Base-by-base conservation (phyloP, 1,140 invertebrate species). In the Trachymyrmex cornetzi region DNA sequence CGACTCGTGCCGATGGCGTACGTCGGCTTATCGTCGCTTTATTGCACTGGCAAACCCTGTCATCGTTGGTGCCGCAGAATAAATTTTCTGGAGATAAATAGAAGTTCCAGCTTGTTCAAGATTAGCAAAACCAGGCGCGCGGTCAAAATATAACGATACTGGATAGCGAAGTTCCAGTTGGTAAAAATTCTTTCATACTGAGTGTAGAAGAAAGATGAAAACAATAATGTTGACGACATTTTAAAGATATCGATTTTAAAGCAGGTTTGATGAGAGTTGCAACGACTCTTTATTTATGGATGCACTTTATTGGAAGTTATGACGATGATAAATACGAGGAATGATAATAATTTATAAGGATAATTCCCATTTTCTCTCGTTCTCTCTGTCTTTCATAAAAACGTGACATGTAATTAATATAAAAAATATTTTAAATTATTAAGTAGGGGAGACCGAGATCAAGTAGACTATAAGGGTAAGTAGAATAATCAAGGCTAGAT, bases 71-170 rank as follows among this genome's bases (percentile, higher is more conserved):
- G 24, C 7, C 55, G 61, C 14, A 72, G 69, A 84, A 84, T 84
- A 84, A 84, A 84, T 84, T 84, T 84, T 11, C 44, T 34, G 24
- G 27, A 74, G 80, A 84, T 84, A 82, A 82, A 82, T 82, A 84
- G 69, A 38, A 84, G 80, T 75, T 74, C 7, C 7, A 75, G 69
- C 61, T 84, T 75, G 24, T 61, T 74, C 12, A 24, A n/a, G 80
- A 59, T 53, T 24, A 57, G 38, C 12, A 34, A 44, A 9, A 30
- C 14, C 34, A 6, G 14, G 2, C 38, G 38, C 12, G 12, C 12
- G 44, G 30, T 84, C 27, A 34, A 67, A 84, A 5, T 74, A 61
- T 84, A 75, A 82, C 34, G 53, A 63, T 84, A 61, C 24, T 4
- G 11, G n/a, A 69, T 67, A 24, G 6, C 50, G 30, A 84, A n/a